Evolutionary conservation across 2,113 vertebrate genomes (phyloP).

Genomic region (Phodopus roborovskii): DNA sequence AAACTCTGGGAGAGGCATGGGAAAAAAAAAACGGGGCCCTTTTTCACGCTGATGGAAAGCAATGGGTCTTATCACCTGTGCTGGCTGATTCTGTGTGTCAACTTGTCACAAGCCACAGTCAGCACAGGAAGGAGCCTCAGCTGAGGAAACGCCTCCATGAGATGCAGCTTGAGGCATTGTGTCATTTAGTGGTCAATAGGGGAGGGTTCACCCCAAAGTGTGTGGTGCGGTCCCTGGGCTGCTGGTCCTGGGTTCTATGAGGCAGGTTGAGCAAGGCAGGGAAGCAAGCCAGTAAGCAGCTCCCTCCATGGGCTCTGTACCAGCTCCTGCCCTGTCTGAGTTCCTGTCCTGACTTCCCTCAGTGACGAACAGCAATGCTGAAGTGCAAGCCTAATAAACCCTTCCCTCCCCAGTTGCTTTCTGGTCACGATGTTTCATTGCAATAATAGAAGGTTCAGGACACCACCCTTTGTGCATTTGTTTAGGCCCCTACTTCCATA

Average conservation of each 20-base stretch:
- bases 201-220: neutral
- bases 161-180: neutral
- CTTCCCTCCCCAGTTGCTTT: too few relatives aligned
- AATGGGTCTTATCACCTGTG: neutral
- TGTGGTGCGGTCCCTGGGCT: neutral
- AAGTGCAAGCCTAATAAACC: neutral
- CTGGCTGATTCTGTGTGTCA: too few relatives aligned
- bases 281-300: neutral
- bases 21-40: neutral
- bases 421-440: neutral
- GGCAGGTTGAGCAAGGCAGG: neutral
- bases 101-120: neutral
- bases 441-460: neutral
- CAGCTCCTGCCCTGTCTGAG: neutral
- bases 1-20: neutral
- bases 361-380: neutral
- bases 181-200: too few relatives aligned
- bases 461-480: neutral
- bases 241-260: neutral
- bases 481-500: neutral
- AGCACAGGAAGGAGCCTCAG: neutral
- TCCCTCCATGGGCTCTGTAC: neutral
- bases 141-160: too few relatives aligned
- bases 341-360: neutral
- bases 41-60: neutral